Evolutionary conservation across 2,797 vertebrate species (phyloP), one percentile per base, ranked within the genome.

Genomic region (Limosa lapponica): DNA sequence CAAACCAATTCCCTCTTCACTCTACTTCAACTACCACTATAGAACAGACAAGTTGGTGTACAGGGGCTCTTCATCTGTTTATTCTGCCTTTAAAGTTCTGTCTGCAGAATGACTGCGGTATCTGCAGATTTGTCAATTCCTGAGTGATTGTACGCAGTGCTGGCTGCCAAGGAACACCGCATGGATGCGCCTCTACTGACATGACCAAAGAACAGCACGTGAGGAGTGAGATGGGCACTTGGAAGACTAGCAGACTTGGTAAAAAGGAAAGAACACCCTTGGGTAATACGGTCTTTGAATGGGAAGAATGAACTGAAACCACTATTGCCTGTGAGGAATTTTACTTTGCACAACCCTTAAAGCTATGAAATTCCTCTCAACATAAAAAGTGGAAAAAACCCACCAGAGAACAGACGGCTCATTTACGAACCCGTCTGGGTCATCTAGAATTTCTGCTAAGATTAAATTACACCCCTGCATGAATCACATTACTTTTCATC

Each of bases 311-410:
- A 95, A 93, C 74, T 81, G 86, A 97, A 96, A 94, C 81, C 85
- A 72, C 98, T 97, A 97, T 97, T 98, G 98, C 98, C 98, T 98
- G 98, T 95, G 97, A 98, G 98, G 97, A 98, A 98, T 97, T 98
- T 97, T 97, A 97, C 97, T 98, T 97, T 97, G 97, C 94, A 98
- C 97, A 98, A 98, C 96, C 97, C 96, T 96, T 98, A 98, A 98
- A 98, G 97, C 98, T 97, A 97, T 97, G 97, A 98, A 98, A 98
- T 98, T 98, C 98, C 98, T 98, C 98, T 96, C 96, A 97, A 98
- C 96, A 90, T 95, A 97, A 96, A 86, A 97, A 97, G 97, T 97
- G 91, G 91, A 77, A 96, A 89, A 83, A 94, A 97, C 91, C 97
- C 97, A 96, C 96, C 79, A 95, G 93, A 96, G 92, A 97, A 97